phyloP scores from a whole-genome alignment of 2,797 vertebrate genomes.

The Aeoliscus strigatus region DNA sequence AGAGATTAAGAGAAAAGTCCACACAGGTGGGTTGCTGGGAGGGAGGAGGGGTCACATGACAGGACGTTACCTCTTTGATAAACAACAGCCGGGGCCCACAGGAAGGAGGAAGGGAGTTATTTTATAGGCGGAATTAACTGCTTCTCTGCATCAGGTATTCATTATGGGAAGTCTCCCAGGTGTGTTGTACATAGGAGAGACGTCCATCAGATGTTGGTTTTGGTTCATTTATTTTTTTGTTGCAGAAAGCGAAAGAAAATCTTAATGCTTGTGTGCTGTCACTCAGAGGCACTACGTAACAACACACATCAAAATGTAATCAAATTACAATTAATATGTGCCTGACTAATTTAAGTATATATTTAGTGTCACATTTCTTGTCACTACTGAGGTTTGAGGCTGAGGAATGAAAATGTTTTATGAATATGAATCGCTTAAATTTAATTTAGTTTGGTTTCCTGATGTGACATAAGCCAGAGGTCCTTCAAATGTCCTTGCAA shows the following conservation, averaged over 20 bases:
- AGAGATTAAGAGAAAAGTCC: slow-evolving; percentile 77
- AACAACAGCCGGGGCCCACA: slow-evolving; percentile 66
- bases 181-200: slow-evolving; percentile 43
- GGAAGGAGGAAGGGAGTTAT: slow-evolving; percentile 71
- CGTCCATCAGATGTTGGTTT: slow-evolving; percentile 28
- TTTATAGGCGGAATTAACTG: slow-evolving; percentile 69
- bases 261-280: neutral
- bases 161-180: slow-evolving; percentile 67
- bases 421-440: too few relatives aligned
- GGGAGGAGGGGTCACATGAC: slow-evolving; percentile 71
- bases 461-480: too few relatives aligned
- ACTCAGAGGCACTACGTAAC: neutral
- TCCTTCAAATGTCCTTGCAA: too few relatives aligned
- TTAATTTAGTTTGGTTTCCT: too few relatives aligned
- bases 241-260: too few relatives aligned
- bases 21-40: slow-evolving; percentile 73
- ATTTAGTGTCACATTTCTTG: neutral
- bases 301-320: too few relatives aligned
- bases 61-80: slow-evolving; percentile 76
- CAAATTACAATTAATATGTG: too few relatives aligned
- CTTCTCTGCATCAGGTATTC: slow-evolving; percentile 64
- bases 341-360: neutral
- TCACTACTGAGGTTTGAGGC: neutral
- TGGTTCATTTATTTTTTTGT: too few relatives aligned
- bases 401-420: neutral